These are phyloP conservation scores for Clarias macrocephalus DNA, from an alignment of 2,113 vertebrate species.

Conservation along the genomic window DNA sequence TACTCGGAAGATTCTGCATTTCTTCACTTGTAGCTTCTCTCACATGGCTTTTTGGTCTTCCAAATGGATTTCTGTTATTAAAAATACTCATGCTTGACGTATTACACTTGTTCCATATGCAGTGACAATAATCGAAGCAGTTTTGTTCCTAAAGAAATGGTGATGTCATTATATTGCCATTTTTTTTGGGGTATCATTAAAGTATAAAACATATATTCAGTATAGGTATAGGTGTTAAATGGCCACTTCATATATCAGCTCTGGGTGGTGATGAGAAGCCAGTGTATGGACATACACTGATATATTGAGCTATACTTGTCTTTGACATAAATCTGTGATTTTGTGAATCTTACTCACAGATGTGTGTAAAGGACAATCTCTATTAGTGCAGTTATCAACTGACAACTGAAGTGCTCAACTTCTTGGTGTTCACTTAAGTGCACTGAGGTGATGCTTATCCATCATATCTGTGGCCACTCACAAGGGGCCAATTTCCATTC, in stretches of 20 bases:
- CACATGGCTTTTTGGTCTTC: slow-evolving; percentile 69
- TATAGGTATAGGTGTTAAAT: background rate
- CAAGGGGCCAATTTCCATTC: background rate
- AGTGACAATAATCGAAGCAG: slow-evolving; percentile 69
- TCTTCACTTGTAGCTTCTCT: slow-evolving; percentile 47
- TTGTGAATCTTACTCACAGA: background rate
- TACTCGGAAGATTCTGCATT: slow-evolving; percentile 62
- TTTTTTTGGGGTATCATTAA: slow-evolving; percentile 12
- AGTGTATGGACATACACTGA: background rate
- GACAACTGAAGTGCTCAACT: slow-evolving; percentile 24
- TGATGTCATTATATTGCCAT: slow-evolving; percentile 63
- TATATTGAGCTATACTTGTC: background rate
- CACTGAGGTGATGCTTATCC: slow-evolving; percentile 22
- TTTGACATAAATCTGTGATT: background rate
- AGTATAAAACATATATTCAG: slow-evolving; percentile 21
- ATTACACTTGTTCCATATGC: slow-evolving; percentile 57
- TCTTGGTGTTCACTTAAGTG: background rate
- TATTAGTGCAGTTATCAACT: background rate
- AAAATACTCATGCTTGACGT: slow-evolving; percentile 60
- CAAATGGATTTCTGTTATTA: slow-evolving; percentile 63
- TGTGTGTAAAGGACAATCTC: slow-evolving; percentile 2
- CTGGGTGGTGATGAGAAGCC: slow-evolving; percentile 8
- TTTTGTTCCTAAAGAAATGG: slow-evolving; percentile 69
- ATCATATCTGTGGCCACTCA: background rate
- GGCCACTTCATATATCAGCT: slow-evolving; percentile 2